Evolutionary conservation across 2,797 vertebrate species (phyloP), one percentile per base, ranked within the genome.

Genomic region (Mustela erminea): DNA sequence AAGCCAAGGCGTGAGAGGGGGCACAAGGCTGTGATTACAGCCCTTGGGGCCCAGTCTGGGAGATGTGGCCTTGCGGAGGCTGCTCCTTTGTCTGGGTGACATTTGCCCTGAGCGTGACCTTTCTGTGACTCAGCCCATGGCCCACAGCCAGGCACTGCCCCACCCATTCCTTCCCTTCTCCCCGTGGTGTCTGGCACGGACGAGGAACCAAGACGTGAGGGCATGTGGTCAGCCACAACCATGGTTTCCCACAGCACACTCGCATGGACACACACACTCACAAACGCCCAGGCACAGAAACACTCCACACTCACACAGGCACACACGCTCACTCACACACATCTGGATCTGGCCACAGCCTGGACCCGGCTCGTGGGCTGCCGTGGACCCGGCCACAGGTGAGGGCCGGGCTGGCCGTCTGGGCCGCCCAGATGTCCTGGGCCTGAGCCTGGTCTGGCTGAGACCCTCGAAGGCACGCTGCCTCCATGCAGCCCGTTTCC

Each of bases 371-470:
- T 29, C 1, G 2, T 11, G 10, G 88, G 38, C 32, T 20, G 17
- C 3, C 3, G 0, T 29, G 52, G 60, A 29, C 7, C 7, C 41
- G 14, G 27, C 29, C 2, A 10, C 3, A 0, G 0, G 27, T 10
- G 35, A 49, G 12, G 52, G 18, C 11, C 8, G 6, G 43, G 78
- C 21, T 5, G 72, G 52, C 54, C 15, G 4, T n/a, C 35, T 0
- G 10, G 46, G 25, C 54, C 78, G 38, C 58, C 21, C 11, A 35
- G 23, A 52, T 4, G 20, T 81, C 72, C 46, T 18, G 32, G 38
- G 21, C 5, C 49, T 2, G 38, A 10, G 17, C 74, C 52, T 2
- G 2, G 13, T 5, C 43, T 9, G 2, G n/a, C 68, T 0, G 3
- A 49, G 29, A 52, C 58, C 46, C 56, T 9, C 3, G 5, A 5